These are phyloP conservation scores for Naja naja DNA, from an alignment of 2,113 vertebrate species.

Conservation along the genomic window DNA sequence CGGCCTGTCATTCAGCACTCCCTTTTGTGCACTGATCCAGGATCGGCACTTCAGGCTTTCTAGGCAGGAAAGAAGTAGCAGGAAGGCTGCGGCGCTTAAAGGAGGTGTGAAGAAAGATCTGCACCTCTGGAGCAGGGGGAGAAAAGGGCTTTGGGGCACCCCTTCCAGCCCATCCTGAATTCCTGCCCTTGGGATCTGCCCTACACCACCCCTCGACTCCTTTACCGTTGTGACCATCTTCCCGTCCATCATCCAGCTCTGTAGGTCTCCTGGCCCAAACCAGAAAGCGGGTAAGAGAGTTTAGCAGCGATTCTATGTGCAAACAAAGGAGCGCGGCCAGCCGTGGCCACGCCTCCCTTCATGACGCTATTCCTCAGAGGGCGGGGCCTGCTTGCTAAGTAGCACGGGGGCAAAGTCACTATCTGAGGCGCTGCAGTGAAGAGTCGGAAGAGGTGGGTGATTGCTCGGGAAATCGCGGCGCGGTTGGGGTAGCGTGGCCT, in stretches of 20 bases:
- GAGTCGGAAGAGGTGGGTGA: not conserved
- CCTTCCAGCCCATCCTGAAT: not conserved
- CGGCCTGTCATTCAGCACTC: not conserved
- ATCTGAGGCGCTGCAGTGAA: fast-evolving
- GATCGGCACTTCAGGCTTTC: not conserved
- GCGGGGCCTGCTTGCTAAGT: not conserved
- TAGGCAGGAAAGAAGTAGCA: not conserved
- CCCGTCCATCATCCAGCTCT: not conserved
- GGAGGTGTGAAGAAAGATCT: not conserved
- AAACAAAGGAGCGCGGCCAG: not conserved
- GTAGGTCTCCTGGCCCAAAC: too few relatives aligned
- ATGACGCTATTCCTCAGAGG: not conserved
- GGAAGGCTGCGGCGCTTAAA: not conserved
- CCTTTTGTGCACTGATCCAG: not conserved
- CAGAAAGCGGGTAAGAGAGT: not conserved
- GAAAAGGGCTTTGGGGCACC: not conserved
- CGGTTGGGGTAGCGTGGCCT: too few relatives aligned
- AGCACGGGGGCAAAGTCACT: not conserved
- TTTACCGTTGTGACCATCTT: not conserved
- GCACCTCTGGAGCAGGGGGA: not conserved
- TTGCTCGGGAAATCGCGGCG: not conserved
- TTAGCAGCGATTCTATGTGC: fast-evolving
- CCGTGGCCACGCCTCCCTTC: not conserved
- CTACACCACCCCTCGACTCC: not conserved
- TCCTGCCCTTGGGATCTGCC: not conserved